These are phyloP conservation scores for Paedocypris micromegethes DNA, from an alignment of 2,797 vertebrate species.

Conservation along the genomic window DNA sequence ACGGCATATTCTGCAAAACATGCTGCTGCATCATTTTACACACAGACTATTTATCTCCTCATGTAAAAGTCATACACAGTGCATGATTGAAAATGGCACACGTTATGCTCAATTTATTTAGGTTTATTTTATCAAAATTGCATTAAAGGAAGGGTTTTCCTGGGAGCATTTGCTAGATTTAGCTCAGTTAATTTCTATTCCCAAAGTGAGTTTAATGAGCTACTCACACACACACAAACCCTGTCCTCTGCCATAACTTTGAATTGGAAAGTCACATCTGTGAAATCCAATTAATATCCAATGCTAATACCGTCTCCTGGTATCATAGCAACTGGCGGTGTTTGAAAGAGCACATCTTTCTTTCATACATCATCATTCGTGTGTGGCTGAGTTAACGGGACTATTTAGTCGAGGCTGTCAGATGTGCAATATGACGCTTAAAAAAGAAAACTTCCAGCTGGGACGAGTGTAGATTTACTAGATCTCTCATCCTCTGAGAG, in stretches of 20 bases:
- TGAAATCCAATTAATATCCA: constrained; percentile 63
- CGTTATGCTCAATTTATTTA: too few species aligned
- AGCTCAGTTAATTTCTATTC: too few species aligned
- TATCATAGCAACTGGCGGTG: constrained; percentile 70
- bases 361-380: constrained; percentile 5
- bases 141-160: too few species aligned
- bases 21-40: constrained; percentile 23
- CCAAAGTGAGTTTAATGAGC: background rate
- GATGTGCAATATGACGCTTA: constrained; percentile 4
- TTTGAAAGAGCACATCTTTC: constrained; percentile 45
- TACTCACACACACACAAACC: background rate
- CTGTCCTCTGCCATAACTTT: constrained; percentile 3
- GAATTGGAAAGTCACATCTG: constrained; percentile 53
- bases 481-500: constrained; percentile 8
- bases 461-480: constrained; percentile 17
- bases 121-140: too few species aligned
- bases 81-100: too few species aligned
- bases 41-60: background rate
- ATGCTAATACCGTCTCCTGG: constrained; percentile 63
- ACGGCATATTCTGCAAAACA: constrained; percentile 20
- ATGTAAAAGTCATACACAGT: too few species aligned
- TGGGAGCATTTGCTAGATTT: too few species aligned
- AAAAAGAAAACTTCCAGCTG: constrained; percentile 12
- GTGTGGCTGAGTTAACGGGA: background rate
- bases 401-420: constrained; percentile 12